A percentile compares a stretch with the other conserved stretches of the same genome.
Conservation (phyloP, 2,113 vertebrate species). For the Laticauda colubrina region DNA sequence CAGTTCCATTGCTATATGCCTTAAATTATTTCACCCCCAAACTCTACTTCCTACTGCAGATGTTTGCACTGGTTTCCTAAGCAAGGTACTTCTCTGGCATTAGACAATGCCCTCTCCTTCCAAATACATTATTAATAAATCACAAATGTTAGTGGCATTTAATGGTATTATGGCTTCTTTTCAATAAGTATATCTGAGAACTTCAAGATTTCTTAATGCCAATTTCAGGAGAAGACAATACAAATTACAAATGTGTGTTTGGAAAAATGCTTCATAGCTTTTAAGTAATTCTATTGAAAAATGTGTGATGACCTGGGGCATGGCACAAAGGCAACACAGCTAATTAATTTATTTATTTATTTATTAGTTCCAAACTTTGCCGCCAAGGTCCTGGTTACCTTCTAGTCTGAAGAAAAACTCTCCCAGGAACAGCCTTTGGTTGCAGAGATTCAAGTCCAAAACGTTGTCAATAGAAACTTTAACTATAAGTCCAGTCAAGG, state of each 20-base stretch:
- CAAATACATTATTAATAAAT: background rate
- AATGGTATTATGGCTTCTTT: background rate
- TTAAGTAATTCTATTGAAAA: background rate
- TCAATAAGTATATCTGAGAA: background rate
- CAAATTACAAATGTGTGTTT: background rate
- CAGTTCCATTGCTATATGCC: background rate
- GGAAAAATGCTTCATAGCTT: background rate
- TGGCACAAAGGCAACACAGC: too few relatives aligned
- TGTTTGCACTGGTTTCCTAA: background rate
- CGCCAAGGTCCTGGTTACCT: too few relatives aligned
- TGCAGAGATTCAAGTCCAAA: too few relatives aligned
- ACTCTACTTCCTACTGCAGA: background rate
- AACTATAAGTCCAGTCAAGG: too few relatives aligned
- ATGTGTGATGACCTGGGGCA: too few relatives aligned
- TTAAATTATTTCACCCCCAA: background rate
- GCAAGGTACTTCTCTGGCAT: background rate
- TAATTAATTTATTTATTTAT: too few relatives aligned
- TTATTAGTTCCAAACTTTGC: too few relatives aligned
- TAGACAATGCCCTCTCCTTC: background rate
- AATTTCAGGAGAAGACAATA: background rate
- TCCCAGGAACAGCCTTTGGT: too few relatives aligned
- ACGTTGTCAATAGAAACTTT: too few relatives aligned
- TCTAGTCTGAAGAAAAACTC: too few relatives aligned
- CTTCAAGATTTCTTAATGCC: background rate
- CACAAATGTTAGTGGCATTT: background rate